Percentiles rank a stretch among this genome's conserved stretches.
Evolutionary conservation across 2,797 vertebrate species (phyloP).

Genomic region (Enoplosus armatus): DNA sequence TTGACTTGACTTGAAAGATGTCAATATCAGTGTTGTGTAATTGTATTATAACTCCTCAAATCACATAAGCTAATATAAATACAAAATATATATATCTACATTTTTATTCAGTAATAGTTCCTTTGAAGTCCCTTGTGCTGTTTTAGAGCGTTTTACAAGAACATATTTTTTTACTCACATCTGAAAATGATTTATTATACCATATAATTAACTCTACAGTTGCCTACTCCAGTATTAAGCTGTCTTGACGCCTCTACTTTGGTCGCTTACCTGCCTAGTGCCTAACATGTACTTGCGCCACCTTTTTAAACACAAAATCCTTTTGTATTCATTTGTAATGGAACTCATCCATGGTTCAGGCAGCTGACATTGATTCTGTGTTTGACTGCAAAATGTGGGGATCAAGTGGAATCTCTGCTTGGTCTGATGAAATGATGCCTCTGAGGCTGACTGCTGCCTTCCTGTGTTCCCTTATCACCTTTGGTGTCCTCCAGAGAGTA

Average conservation of each 20-base stretch:
- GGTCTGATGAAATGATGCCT: conserved; percentile 21
- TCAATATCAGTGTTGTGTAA: neutral
- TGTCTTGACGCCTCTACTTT: neutral
- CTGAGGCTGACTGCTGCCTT: neutral
- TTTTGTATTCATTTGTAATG: neutral
- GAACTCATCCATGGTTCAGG: neutral
- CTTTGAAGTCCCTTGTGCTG: neutral
- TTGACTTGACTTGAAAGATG: neutral
- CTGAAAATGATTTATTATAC: neutral
- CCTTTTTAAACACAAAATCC: neutral
- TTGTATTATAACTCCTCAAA: neutral
- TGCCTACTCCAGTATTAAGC: neutral
- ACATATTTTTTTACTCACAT: neutral
- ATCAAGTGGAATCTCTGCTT: neutral
- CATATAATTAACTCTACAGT: neutral
- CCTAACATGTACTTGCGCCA: neutral
- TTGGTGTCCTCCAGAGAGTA: conserved; percentile 21
- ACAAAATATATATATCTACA: neutral
- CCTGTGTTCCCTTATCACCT: conserved; percentile 28
- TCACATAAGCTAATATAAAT: neutral
- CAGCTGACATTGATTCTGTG: neutral
- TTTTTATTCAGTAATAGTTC: neutral
- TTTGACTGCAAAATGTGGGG: conserved; percentile 3
- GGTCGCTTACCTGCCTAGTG: neutral
- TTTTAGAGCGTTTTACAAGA: neutral